Base-by-base conservation (phyloP, 2,797 vertebrate genomes). In the Loriculus beryllinus region DNA sequence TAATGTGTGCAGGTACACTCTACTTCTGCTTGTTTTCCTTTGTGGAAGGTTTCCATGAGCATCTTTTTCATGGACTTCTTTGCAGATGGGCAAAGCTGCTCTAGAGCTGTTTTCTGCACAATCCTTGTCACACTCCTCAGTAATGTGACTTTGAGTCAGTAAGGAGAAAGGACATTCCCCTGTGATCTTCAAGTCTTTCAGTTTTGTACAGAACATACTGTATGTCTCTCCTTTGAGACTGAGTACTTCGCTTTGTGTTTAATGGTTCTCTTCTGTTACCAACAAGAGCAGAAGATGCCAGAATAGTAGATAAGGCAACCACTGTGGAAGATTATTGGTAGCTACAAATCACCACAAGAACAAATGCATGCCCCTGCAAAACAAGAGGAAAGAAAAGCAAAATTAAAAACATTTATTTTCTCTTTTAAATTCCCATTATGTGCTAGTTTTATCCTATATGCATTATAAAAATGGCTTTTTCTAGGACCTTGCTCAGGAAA, bases 171-270 rank as follows among this genome's bases (percentile, higher is more conserved):
- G 99, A 94, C 99, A 99, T 72, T 99, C 99, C 91, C 98, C 99
- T 52, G 99, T 98, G 92, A 99, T 98, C 96, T 99, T 99, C 95
- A 99, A 97, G 54, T 99, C 99, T 96, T 99, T 99, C 94, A 99
- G 97, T 98, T 99, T 99, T 56, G 99, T 98, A 97, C 99, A 99
- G 97, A 99, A 99, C 99, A 99, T 99, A 90, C 71, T 98, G 98
- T 48, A 78, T 5, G 40, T 70, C 40, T 70, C n/a, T 75, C 54
- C 92, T 65, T 72, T 62, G 67, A 91, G 86, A 81, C 57, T 74
- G 37, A 92, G 29, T 65, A 86, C 33, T 86, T 74, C 62, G 76
- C 20, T 95, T 87, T 83, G 42, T 1, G 35, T 74, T 96, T 65
- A 92, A 68, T 72, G 86, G 77, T 81, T 87, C 75, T 88, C 75